Base-by-base conservation (phyloP, 2,113 vertebrate genomes). In the Pungitius pungitius region DNA sequence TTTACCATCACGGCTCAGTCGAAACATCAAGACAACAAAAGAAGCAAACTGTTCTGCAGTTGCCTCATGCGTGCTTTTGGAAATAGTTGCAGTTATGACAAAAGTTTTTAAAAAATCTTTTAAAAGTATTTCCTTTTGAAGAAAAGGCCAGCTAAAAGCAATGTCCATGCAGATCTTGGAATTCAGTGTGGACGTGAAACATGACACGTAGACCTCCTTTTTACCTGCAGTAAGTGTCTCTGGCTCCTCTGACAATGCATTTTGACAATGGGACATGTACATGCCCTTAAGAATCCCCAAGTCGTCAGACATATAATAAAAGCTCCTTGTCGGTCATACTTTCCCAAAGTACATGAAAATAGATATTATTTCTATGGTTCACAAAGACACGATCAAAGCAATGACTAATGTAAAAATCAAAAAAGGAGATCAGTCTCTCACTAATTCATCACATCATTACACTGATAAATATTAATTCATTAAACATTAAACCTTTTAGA, bases 221-320 rank as follows among this genome's bases (percentile, higher is more conserved):
- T 71, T 58, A 40, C 61, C 20, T 47, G 24, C 45, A 42, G 43
- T 51, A 43, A 55, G 69, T 30, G 27, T 51, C 30, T 37, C 9
- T 3, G n/a, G 17, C 45, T 66, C 24, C 15, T 27, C 26, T 39
- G 17, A 56, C 61, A 63, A 58, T 5, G 8, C 17, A 18, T 35
- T 39, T 4, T 24, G 66, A 70, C 57, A 73, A 54, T n/a, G 40
- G 13, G 17, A 77, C 69, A 74, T 54, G 69, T 33, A 62, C 22
- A 61, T 57, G 40, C 56, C 67, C 78, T 85, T 62, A 84, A 40
- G 22, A 65, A 54, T 73, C 51, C 63, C 64, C 18, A 35, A 45
- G 58, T 73, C 61, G 13, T 45, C 37, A 2, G 42, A 30, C 27
- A 30, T 27, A 17, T 51, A 30, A 30, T 66, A 54, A 51, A 57